Evolutionary conservation across 2,113 vertebrate species (phyloP).

Genomic region (Morone chrysops): DNA sequence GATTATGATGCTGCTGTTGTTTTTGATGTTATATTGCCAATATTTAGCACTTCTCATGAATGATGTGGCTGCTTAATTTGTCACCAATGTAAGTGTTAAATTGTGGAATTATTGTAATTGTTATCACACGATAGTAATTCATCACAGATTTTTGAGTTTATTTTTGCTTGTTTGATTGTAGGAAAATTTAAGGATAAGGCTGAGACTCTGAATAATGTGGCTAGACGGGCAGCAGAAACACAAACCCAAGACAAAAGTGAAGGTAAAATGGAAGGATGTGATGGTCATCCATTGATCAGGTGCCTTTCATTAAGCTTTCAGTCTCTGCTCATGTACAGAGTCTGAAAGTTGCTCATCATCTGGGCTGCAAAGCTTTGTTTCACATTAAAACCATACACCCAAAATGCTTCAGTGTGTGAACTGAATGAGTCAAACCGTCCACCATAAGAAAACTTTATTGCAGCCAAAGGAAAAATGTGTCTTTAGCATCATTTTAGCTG

Average conservation of each 20-base stretch:
- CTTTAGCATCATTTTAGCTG: background rate
- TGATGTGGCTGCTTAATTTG: background rate
- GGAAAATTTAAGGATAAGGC: constrained; percentile 91
- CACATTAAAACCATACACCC: background rate
- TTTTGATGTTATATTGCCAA: background rate
- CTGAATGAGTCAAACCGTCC: background rate
- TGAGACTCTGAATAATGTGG: constrained; percentile 86
- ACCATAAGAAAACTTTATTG: no score
- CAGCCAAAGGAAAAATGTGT: background rate
- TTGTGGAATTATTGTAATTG: background rate
- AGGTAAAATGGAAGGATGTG: constrained; percentile 81
- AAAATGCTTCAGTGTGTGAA: background rate
- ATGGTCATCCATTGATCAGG: background rate
- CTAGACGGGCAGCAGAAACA: constrained; percentile 80
- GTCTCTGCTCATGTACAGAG: background rate
- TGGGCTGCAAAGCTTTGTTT: background rate
- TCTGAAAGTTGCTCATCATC: constrained; percentile 13
- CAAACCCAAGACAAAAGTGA: constrained; percentile 83
- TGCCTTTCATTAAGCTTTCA: constrained; percentile 1
- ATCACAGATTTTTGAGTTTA: background rate
- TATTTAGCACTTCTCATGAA: background rate
- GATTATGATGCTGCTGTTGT: background rate
- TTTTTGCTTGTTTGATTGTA: constrained; percentile 74
- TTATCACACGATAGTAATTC: background rate
- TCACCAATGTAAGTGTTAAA: background rate